A percentile compares a stretch with the other conserved stretches of the same genome.
phyloP scores from a whole-genome alignment of 2,888 invertebrate genomes.

The Diadegma fenestrale region DNA sequence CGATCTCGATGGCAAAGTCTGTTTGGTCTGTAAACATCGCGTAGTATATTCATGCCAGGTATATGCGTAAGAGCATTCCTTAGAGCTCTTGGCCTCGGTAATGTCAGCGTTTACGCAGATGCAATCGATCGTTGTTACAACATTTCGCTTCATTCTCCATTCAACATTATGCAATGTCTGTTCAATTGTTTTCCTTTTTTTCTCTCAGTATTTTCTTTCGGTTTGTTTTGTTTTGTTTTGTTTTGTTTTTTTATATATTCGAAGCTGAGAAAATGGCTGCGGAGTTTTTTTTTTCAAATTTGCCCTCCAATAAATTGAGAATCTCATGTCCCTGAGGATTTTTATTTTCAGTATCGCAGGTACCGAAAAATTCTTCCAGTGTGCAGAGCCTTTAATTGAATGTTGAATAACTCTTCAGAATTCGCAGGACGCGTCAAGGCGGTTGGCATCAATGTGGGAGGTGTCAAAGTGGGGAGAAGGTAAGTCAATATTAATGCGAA shows the following conservation, averaged over 20 bases:
- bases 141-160: slow-evolving; percentile 25
- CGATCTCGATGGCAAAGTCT: slow-evolving; percentile 51
- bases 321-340: neutral
- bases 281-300: too few relatives aligned
- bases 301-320: neutral
- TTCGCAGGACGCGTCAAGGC: neutral
- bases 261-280: neutral
- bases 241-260: neutral
- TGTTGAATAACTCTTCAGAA: neutral
- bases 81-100: slow-evolving; percentile 5
- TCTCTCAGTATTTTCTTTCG: neutral
- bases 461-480: neutral
- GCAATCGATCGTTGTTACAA: slow-evolving; percentile 33
- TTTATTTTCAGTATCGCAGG: neutral
- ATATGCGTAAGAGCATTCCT: slow-evolving; percentile 41
- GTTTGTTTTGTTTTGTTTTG: neutral
- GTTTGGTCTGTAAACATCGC: slow-evolving; percentile 55
- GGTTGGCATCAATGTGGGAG: neutral
- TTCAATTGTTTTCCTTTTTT: neutral
- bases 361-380: neutral
- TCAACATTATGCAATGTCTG: slow-evolving; percentile 4
- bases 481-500: slow-evolving; percentile 18
- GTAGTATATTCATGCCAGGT: slow-evolving; percentile 19
- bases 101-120: slow-evolving; percentile 27
- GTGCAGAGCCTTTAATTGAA: neutral